Conservation (phyloP, 2,113 vertebrate genomes). For the Dendropsophus ebraccatus region DNA sequence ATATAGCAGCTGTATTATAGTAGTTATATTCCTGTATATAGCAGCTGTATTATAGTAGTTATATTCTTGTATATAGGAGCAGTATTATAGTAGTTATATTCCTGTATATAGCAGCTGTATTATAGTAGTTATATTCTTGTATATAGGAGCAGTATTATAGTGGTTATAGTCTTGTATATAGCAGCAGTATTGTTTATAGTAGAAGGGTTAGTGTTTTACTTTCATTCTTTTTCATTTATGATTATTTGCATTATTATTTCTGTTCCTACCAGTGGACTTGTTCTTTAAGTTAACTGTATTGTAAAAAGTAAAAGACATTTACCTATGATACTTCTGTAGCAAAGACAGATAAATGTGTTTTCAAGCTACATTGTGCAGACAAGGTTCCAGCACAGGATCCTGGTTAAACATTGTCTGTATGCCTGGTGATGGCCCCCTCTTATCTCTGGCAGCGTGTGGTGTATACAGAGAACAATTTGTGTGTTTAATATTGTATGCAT, state of each 20-base stretch:
- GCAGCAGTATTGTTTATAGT: too few species aligned
- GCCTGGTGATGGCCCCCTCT: neutral
- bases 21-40: too few species aligned
- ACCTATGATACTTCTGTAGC: neutral
- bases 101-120: too few species aligned
- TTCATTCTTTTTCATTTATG: neutral
- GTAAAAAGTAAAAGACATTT: neutral
- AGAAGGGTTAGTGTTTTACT: too few species aligned
- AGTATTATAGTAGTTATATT: too few species aligned
- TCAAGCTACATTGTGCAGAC: neutral
- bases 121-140: too few species aligned
- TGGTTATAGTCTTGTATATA: neutral
- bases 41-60: too few species aligned
- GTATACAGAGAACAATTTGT: conserved; percentile 16
- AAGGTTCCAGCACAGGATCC: neutral
- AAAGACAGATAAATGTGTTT: neutral
- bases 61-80: too few species aligned
- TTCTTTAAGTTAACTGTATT: neutral
- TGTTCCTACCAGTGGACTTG: neutral
- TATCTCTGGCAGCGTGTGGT: conserved; percentile 7
- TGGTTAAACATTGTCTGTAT: neutral
- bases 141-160: neutral
- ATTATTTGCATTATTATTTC: neutral
- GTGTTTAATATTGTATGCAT: conserved; percentile 18
- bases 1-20: too few species aligned